These are phyloP conservation scores for Athetis lepigone DNA, from an alignment of 2,888 invertebrate genomes.

Conservation along the genomic window DNA sequence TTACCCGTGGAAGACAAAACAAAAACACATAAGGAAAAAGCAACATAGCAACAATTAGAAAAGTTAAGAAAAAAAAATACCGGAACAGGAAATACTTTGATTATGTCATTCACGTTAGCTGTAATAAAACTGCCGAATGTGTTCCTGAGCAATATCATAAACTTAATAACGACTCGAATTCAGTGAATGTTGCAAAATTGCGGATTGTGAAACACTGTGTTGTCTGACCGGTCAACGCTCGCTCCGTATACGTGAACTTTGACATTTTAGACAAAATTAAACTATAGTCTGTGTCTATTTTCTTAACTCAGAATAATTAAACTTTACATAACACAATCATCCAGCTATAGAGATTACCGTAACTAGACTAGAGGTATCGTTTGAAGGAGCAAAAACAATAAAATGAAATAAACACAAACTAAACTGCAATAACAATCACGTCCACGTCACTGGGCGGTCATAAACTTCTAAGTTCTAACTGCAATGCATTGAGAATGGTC, in stretches of 20 bases:
- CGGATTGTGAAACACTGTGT: constrained; percentile 63
- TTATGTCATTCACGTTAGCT: constrained; percentile 47
- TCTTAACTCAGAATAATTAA: constrained; percentile 29
- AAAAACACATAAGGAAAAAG: neutral
- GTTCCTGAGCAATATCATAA: constrained; percentile 52
- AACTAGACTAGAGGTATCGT: constrained; percentile 14
- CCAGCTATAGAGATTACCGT: constrained; percentile 13
- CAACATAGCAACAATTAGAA: constrained; percentile 13
- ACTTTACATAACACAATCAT: constrained; percentile 23
- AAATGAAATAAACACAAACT: constrained; percentile 59
- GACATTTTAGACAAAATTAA: constrained; percentile 66
- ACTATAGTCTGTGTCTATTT: constrained; percentile 27
- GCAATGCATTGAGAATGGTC: constrained; percentile 77
- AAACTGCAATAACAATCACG: constrained; percentile 63
- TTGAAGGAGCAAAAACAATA: constrained; percentile 42
- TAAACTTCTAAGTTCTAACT: constrained; percentile 71
- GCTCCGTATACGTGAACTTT: constrained; percentile 69
- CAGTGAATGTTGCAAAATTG: constrained; percentile 64
- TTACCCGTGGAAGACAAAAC: neutral
- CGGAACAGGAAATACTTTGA: constrained; percentile 42
- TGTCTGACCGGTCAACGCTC: constrained; percentile 72
- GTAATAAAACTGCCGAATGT: constrained; percentile 44
- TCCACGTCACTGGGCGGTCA: constrained; percentile 67
- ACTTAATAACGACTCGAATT: constrained; percentile 45
- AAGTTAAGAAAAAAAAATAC: constrained; percentile 27